phyloP scores from a whole-genome alignment of 2,113 vertebrate species.

The Strigops habroptila region DNA sequence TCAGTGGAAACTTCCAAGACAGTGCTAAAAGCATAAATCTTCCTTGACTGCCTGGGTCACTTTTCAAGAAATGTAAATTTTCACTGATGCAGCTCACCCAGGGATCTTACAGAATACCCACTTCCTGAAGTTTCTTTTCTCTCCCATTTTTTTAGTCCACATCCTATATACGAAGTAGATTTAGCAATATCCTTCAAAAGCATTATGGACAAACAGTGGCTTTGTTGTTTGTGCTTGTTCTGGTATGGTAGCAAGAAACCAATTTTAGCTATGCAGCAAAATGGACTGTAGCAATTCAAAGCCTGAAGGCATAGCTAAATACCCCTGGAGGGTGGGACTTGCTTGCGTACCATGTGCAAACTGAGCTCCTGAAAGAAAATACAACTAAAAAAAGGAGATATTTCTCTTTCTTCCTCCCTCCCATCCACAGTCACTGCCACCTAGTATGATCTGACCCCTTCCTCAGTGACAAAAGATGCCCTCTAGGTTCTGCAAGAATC shows the following conservation, averaged over 20 bases:
- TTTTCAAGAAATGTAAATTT: constrained; percentile 1
- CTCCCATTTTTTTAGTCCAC: not conserved
- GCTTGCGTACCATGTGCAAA: not conserved
- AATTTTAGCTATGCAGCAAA: not conserved
- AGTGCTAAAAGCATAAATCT: not conserved
- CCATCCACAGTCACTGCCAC: not conserved
- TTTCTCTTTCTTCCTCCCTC: not conserved
- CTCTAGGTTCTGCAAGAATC: not conserved
- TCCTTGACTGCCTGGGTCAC: not conserved
- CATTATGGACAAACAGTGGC: not conserved
- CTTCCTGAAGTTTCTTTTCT: not conserved
- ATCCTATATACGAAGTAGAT: not conserved
- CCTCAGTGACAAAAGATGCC: not conserved
- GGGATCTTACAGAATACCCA: not conserved
- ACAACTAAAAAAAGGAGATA: rapidly evolving
- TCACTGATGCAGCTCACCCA: not conserved
- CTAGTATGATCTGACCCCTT: not conserved
- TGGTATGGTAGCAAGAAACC: not conserved
- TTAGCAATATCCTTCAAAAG: not conserved
- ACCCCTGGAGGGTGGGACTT: not conserved
- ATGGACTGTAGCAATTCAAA: not conserved
- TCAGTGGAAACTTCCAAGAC: not conserved
- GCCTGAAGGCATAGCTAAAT: not conserved
- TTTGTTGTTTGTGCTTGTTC: not conserved
- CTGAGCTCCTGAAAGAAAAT: not conserved